Conservation (phyloP, 2,888 invertebrate genomes). For the Girardia tigrina region DNA sequence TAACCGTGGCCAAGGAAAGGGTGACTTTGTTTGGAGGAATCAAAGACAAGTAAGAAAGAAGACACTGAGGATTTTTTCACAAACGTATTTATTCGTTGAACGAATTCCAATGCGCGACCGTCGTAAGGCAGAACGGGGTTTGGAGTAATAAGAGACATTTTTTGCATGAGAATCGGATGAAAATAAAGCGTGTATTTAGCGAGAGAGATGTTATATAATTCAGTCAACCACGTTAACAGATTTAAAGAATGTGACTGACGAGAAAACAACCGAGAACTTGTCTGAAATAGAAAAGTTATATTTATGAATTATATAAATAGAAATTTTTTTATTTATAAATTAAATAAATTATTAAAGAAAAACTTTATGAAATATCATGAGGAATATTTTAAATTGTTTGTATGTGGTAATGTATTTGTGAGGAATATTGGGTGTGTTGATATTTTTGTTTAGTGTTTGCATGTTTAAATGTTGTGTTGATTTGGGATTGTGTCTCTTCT, state of each 20-base stretch:
- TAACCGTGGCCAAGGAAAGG: neutral
- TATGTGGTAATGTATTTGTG: too few species aligned
- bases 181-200: conserved; percentile 13
- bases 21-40: conserved; percentile 1
- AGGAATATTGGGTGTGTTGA: too few species aligned
- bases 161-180: neutral
- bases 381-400: too few species aligned
- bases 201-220: neutral
- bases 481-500: too few species aligned
- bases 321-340: too few species aligned
- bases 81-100: neutral
- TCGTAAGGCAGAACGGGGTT: neutral
- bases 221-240: neutral
- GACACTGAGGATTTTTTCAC: neutral
- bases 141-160: neutral
- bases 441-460: too few species aligned
- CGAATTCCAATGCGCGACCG: neutral
- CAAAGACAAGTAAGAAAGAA: neutral
- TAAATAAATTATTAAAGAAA: too few species aligned
- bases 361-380: too few species aligned
- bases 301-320: too few species aligned
- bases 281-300: neutral
- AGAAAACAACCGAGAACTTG: neutral
- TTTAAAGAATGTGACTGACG: neutral
- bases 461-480: too few species aligned